Evolutionary conservation across 1,140 invertebrate genomes (phyloP), one percentile per base, ranked within the genome.

Genomic region (Saccostrea echinata): DNA sequence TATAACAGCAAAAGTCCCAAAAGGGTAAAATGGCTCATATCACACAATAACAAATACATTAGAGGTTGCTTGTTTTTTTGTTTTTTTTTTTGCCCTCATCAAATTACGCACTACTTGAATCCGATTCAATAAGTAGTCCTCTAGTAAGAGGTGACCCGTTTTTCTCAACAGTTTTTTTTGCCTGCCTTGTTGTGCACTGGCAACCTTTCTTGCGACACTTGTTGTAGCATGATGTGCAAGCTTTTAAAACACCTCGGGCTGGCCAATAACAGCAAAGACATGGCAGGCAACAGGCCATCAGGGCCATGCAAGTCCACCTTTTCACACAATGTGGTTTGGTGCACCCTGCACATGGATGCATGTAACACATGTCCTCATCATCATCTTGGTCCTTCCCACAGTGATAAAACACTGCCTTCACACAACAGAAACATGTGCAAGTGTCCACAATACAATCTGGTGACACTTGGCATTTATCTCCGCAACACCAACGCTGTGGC

Each of bases 261-360:
- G 98, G 98, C 97, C 97, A 98, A 95, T 99, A 99, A 93, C 97
- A 97, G 94, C 97, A 97, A 88, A 99, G 96, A 95, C 98, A 98
- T 88, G 98, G 98, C 94, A 99, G 96, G 90, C 93, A 93, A 90
- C 97, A 94, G 55, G 97, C 96, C 90, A 98, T 96, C 30, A 97
- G 96, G 30, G 96, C 96, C 91, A 99, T 96, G 94, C 97, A 98
- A 87, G 97, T 96, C 98, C 98, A 98, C 84, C 98, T 96, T 89
- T 97, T 96, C 24, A 96, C 95, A 90, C 96, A 96, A 87, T 96
- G 96, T 0, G 97, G 97, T 35, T 90, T 90, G 12, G 89, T 89
- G 95, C 93, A 94, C 95, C 97, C 98, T 83, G 97, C 97, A 94
- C 97, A 98, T 3, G 97, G 98, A 95, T 98, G 97, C 94, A 98